Base-by-base conservation (phyloP, 2,797 vertebrate genomes). In the Pantherophis vulpinus region DNA sequence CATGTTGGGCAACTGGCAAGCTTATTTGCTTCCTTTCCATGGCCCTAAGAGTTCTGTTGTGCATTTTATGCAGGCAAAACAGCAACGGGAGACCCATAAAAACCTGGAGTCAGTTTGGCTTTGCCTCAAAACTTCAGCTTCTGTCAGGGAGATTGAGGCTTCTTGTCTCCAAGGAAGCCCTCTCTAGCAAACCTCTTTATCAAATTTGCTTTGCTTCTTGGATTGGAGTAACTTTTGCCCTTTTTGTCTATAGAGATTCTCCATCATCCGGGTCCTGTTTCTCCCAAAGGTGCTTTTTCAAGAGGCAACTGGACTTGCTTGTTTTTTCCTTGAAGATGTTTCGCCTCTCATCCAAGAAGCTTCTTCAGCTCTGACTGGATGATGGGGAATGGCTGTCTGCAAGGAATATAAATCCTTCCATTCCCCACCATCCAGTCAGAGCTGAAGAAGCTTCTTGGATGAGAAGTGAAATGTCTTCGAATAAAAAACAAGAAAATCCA, bases 401-500 rank as follows among this genome's bases (percentile, higher is more conserved):
- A 70, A 70, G 13, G 63, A 32, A 32, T 9, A 66, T 16, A 16
- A 70, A 7, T 70, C 63, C 63, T 14, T 66, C 63, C 63, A 5
- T 70, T 32, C 63, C 29, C 29, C 63, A 70, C 63, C 29, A n/a
- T n/a, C 13, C 63, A 70, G 29, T 70, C 29, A 70, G 29, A 70
- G 11, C 13, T 32, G 63, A 32, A 32, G 63, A 32, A 70, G 63
- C 63, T 70, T 5, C 63, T 70, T 32, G 29, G 63, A 70, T n/a
- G 29, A 70, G 29, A 70, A 7, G 29, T 0, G 1, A 70, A 32
- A 70, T 0, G 0, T 6, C 13, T 70, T 70, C 29, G 6, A 14
- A 0, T 5, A 66, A 70, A 70, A 70, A 70, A 4, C 29, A n/a
- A 60, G 29, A 5, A n/a, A 66, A 29, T 32, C 63, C 63, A 70